A percentile compares a stretch with the other conserved stretches of the same genome.
phyloP scores from a whole-genome alignment of 30 jellyfish, hydroid and myxozoan species.

The Pelagia noctiluca region DNA sequence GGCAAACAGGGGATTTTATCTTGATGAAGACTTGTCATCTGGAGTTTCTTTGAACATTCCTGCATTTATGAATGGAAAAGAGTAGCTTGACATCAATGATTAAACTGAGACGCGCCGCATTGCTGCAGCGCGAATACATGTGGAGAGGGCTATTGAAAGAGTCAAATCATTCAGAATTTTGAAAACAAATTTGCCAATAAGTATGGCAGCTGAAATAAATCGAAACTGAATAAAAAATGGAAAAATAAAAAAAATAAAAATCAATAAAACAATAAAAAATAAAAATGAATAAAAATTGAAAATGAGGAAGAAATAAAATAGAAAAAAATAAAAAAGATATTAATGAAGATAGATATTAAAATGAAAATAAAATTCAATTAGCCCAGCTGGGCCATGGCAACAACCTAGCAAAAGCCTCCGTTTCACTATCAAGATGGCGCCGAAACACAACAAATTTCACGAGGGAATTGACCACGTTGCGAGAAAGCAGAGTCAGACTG shows the following conservation, averaged over 20 bases:
- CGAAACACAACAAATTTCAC: too few species aligned
- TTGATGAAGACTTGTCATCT: conserved; percentile 10
- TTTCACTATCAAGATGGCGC: neutral
- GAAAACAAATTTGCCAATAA: conserved; percentile 1
- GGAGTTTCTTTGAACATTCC: conserved; percentile 30
- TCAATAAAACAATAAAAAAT: too few species aligned
- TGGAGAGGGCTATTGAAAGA: conserved; percentile 45
- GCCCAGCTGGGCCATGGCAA: neutral
- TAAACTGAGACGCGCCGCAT: conserved; percentile 43
- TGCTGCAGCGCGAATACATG: conserved; percentile 59
- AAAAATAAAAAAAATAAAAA: too few species aligned
- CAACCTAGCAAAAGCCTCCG: neutral
- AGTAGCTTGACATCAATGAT: neutral
- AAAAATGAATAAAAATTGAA: too few species aligned
- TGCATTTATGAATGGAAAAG: conserved; percentile 19
- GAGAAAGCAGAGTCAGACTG: neutral
- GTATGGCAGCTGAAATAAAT: conserved; percentile 50
- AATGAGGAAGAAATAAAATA: too few species aligned
- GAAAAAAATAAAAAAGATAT: too few species aligned
- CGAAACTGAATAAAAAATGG: conserved; percentile 23
- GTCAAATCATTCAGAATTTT: conserved; percentile 30
- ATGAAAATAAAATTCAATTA: too few species aligned
- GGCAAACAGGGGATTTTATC: conserved; percentile 33
- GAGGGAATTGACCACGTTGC: neutral
- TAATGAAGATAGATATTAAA: too few species aligned